Evolutionary conservation across 2,113 vertebrate species (phyloP), one percentile per base, ranked within the genome.

Genomic region (Vicugna pacos): DNA sequence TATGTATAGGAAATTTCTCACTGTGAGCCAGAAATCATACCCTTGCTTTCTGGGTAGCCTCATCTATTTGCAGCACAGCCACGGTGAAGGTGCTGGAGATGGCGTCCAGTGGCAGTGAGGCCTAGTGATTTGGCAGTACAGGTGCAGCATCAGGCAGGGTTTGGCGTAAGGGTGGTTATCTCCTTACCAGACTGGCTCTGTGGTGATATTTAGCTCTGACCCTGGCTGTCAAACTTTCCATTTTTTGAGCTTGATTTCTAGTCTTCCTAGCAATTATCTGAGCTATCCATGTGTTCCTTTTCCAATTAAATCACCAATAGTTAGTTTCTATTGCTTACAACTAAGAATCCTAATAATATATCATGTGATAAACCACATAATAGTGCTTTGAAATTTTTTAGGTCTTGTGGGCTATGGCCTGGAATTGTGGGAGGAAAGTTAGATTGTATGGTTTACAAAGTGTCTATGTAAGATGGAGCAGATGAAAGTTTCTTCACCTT

Each of bases 231-330:
- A 60, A 30, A 8, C n/a, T 91, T 89, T 86, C 62, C 67, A 72
- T 80, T 82, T 95, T 48, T 58, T 14, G 56, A 92, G 10, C 32
- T 85, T 91, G 20, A 85, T 89, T 80, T 79, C 16, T n/a, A 91
- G n/a, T 79, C 50, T 75, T 79, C 82, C 13, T 69, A 65, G 58
- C 38, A 64, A 64, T 69, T 90, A 93, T 82, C 26, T 16, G 17
- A 91, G 69, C 5, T 50, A 90, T 9, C 1, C 4, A 54, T 58
- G 17, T 85, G 24, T 56, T 69, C 48, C 76, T 80, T 28, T 84
- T 84, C 20, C 50, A 64, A 30, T 89, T 32, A 85, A 75, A 50
- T 69, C 35, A 95, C 35, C 48, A 84, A 6, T n/a, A 62, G 11
- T 76, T 46, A 50, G 20, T 69, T 75, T 67, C 22, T 62, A 10